Evolutionary conservation across 2,888 invertebrate species (phyloP).

Genomic region (Melanotus villosus): DNA sequence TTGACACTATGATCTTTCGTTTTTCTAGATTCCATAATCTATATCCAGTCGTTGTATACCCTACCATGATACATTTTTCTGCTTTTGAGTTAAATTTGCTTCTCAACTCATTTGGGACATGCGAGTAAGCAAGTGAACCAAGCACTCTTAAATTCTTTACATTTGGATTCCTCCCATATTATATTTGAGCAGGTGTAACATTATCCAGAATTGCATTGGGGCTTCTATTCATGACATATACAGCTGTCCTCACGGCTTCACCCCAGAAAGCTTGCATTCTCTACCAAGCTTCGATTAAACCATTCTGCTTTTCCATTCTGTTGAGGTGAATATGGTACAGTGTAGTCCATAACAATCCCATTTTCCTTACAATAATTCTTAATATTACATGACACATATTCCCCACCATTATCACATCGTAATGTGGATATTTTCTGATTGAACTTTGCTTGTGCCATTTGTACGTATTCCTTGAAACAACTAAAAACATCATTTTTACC

Average conservation of each 20-base stretch:
- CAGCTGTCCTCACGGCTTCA: slow-evolving; percentile 30
- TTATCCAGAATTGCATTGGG: slow-evolving; percentile 20
- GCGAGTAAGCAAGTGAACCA: slow-evolving; percentile 33
- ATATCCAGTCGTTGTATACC: slow-evolving; percentile 44
- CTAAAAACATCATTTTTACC: slow-evolving; percentile 26
- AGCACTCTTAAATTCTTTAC: slow-evolving; percentile 22
- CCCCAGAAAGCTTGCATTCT: slow-evolving; percentile 41
- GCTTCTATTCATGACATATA: no score
- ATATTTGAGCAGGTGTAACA: slow-evolving; percentile 37
- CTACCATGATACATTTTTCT: slow-evolving; percentile 44
- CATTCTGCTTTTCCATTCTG: slow-evolving; percentile 42
- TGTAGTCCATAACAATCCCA: slow-evolving; percentile 37
- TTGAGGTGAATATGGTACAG: slow-evolving; percentile 33
- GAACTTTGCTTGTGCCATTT: not conserved
- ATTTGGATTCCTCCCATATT: slow-evolving; percentile 28
- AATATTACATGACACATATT: slow-evolving; percentile 22
- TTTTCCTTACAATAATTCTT: no score
- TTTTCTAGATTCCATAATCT: slow-evolving; percentile 43
- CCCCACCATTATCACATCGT: slow-evolving; percentile 35
- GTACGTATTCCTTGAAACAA: slow-evolving; percentile 24
- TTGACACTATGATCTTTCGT: slow-evolving; percentile 38
- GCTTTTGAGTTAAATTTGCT: slow-evolving; percentile 18
- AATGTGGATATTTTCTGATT: not conserved
- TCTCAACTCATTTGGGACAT: slow-evolving; percentile 37
- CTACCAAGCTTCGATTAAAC: no score